A percentile compares a stretch with the other conserved stretches of the same genome.
phyloP scores from a whole-genome alignment of 2,113 vertebrate species.

The Craseonycteris thonglongyai region DNA sequence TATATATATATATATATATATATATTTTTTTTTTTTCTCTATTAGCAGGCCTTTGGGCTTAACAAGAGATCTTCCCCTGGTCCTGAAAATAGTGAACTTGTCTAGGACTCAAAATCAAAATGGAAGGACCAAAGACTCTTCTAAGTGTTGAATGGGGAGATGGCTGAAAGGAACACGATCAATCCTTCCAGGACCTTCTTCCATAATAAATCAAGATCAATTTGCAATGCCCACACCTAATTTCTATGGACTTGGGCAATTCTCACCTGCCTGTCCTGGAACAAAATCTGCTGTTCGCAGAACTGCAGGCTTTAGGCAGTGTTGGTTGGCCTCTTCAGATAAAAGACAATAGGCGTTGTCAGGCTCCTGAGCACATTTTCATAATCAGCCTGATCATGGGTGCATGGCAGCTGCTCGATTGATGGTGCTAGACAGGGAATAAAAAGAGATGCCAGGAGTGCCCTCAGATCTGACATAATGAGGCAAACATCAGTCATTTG shows the following conservation, averaged over 20 bases:
- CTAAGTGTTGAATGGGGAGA: background rate
- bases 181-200: background rate
- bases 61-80: background rate
- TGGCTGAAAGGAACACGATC: background rate
- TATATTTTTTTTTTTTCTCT: no score
- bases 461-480: slow-evolving; percentile 83
- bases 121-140: background rate
- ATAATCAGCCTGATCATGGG: slow-evolving; percentile 83
- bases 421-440: slow-evolving; percentile 83
- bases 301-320: slow-evolving; percentile 65
- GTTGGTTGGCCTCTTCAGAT: slow-evolving; percentile 78
- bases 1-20: no score
- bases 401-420: slow-evolving; percentile 80
- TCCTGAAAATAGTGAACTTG: background rate
- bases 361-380: slow-evolving; percentile 82
- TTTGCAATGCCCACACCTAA: slow-evolving; percentile 30
- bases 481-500: slow-evolving; percentile 85
- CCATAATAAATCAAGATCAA: slow-evolving; percentile 33
- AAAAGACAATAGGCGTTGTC: slow-evolving; percentile 78
- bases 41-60: background rate
- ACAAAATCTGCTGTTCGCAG: slow-evolving; percentile 70
- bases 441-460: slow-evolving; percentile 83
- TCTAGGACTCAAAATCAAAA: background rate
- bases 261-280: slow-evolving; percentile 69
- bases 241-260: background rate